Conservation (phyloP, 2,888 invertebrate species). For the Agonum fuliginosum region DNA sequence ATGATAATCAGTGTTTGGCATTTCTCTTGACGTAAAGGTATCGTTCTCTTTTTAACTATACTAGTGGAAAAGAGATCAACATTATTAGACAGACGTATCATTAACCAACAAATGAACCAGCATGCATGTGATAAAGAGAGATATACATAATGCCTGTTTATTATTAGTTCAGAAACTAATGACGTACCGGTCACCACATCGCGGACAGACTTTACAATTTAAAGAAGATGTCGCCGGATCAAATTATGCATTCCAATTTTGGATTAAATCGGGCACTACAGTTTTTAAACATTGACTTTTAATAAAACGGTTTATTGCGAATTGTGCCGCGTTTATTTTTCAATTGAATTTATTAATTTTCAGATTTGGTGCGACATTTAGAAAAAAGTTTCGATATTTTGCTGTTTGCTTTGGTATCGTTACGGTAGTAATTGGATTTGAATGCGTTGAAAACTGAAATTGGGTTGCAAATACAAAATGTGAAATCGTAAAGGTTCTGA, state of each 20-base stretch:
- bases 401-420: conserved; percentile 7
- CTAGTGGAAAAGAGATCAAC: too few species aligned
- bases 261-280: background rate
- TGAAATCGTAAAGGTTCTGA: conserved; percentile 12
- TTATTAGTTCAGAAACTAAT: too few species aligned
- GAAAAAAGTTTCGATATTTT: conserved; percentile 37
- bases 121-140: too few species aligned
- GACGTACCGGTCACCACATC: too few species aligned
- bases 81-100: too few species aligned
- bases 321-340: conserved; percentile 14
- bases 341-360: conserved; percentile 33
- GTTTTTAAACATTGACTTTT: background rate
- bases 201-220: too few species aligned
- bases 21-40: too few species aligned
- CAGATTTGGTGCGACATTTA: conserved; percentile 14
- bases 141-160: too few species aligned
- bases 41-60: too few species aligned
- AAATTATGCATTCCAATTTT: background rate
- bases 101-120: too few species aligned
- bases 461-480: conserved; percentile 27
- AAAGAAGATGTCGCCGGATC: too few species aligned
- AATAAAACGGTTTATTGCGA: background rate
- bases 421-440: conserved; percentile 33
- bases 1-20: too few species aligned
- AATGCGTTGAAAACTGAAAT: conserved; percentile 30